phyloP scores from a whole-genome alignment of 1,140 invertebrate species.

The Anoplophora glabripennis region DNA sequence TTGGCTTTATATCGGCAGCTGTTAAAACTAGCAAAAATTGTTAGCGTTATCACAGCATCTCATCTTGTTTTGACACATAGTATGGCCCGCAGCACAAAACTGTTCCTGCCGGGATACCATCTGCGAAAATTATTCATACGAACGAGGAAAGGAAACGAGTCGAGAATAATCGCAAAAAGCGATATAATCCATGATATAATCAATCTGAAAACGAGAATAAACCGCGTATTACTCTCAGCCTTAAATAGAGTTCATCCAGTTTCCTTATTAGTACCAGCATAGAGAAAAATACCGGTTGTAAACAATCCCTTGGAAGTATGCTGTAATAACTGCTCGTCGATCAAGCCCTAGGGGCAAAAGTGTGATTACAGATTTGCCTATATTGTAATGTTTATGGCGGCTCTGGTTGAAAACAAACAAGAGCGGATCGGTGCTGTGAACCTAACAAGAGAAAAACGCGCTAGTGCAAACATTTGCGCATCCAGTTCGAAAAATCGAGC shows the following conservation, averaged over 20 bases:
- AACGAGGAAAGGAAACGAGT: slow-evolving; percentile 1
- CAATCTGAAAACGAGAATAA: slow-evolving; percentile 10
- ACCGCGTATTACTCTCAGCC: slow-evolving; percentile 1
- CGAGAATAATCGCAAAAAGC: neutral
- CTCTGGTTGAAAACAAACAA: neutral
- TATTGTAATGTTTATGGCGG: neutral
- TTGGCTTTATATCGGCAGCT: too few relatives aligned
- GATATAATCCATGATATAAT: neutral
- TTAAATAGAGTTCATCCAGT: slow-evolving; percentile 17
- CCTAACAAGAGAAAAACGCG: slow-evolving; percentile 12
- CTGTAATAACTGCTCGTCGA: neutral
- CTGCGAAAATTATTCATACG: slow-evolving; percentile 1
- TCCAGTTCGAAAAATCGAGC: neutral
- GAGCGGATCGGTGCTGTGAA: neutral
- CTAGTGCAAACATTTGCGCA: slow-evolving; percentile 18
- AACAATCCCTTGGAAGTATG: slow-evolving; percentile 21
- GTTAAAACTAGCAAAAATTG: too few relatives aligned
- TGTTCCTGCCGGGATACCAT: neutral
- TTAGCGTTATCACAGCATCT: too few relatives aligned
- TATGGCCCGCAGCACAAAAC: too few relatives aligned
- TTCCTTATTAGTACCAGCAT: slow-evolving; percentile 18
- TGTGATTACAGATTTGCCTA: neutral
- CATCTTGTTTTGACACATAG: too few relatives aligned
- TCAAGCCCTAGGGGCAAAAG: neutral
- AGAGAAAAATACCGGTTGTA: slow-evolving; percentile 11